Evolutionary conservation across 2,797 vertebrate species (phyloP), one percentile per base, ranked within the genome.

Genomic region (Sebastes oblongus): DNA sequence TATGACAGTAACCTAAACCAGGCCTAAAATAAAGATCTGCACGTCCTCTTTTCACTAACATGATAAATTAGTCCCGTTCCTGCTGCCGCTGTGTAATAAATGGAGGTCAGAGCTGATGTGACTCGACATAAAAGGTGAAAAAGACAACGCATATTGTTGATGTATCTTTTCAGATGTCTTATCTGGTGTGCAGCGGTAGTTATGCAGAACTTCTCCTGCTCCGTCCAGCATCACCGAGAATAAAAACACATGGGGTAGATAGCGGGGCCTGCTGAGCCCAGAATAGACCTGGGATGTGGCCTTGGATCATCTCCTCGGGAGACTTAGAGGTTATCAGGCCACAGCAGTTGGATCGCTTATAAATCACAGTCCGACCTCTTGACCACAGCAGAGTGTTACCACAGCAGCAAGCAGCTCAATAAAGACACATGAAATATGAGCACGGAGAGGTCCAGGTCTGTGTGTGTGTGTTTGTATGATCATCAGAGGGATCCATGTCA

Each of bases 311-410:
- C 5, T 80, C 50, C 71, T 46, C 16, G 5, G 70, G 64, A 84
- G 70, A 74, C 66, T 20, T 59, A 18, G 85, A 91, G 88, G 90
- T 89, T 88, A 90, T 92, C 88, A 25, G 84, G 83, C 82, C 72
- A 3, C 69, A 67, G 76, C 88, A 86, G 81, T 50, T 13, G 81
- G 30, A 61, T 60, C 2, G 2, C 16, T 42, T 8, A 72, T 87
- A 71, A 89, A 89, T 92, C 92, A 88, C 66, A 25, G 64, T 6
- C 8, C 42, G 3, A 4, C 65, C 54, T 67, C 68, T 77, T 55
- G 34, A 64, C 29, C 72, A 32, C 66, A 24, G 77, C 69, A 61
- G 67, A 8, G 25, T 11, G 42, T 32, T 36, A 64, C 29, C 72
- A 36, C 66, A 27, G 77, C 69, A 61, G 67, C 54, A 6, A 22